Conservation (phyloP, 2,113 vertebrate species). For the Machaerirhynchus nigripectus region DNA sequence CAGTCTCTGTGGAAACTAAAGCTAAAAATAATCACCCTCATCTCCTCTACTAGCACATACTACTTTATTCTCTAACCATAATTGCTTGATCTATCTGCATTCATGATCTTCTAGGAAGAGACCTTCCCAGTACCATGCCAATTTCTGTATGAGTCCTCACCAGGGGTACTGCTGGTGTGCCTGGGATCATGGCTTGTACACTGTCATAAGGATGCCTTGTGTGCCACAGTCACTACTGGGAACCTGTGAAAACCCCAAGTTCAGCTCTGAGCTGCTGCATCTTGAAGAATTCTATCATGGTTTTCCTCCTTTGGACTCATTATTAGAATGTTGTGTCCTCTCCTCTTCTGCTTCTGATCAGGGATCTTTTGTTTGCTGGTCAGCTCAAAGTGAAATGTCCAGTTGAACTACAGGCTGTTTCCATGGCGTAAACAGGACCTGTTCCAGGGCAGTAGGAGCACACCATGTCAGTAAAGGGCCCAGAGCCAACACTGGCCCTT, state of each 20-base stretch:
- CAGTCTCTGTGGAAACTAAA: conserved; percentile 57
- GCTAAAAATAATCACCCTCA: conserved; percentile 47
- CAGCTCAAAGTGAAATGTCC: neutral
- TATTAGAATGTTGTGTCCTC: neutral
- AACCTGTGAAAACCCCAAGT: neutral
- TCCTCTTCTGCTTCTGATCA: neutral
- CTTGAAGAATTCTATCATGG: neutral
- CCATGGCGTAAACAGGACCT: neutral
- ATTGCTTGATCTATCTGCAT: neutral
- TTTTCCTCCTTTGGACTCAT: neutral
- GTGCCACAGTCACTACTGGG: neutral
- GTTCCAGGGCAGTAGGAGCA: neutral
- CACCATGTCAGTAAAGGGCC: accelerated
- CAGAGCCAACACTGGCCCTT: accelerated
- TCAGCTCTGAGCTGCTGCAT: neutral
- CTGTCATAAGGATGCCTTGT: neutral
- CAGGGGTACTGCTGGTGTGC: neutral
- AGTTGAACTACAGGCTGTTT: neutral
- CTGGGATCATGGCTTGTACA: neutral
- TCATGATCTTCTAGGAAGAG: neutral
- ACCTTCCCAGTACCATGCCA: neutral
- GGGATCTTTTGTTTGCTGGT: neutral
- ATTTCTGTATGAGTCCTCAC: neutral
- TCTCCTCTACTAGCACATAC: neutral
- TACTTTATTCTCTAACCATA: neutral